Conservation (phyloP, 64 coral and sea anemone genomes). For the Dendronephthya gigantea region DNA sequence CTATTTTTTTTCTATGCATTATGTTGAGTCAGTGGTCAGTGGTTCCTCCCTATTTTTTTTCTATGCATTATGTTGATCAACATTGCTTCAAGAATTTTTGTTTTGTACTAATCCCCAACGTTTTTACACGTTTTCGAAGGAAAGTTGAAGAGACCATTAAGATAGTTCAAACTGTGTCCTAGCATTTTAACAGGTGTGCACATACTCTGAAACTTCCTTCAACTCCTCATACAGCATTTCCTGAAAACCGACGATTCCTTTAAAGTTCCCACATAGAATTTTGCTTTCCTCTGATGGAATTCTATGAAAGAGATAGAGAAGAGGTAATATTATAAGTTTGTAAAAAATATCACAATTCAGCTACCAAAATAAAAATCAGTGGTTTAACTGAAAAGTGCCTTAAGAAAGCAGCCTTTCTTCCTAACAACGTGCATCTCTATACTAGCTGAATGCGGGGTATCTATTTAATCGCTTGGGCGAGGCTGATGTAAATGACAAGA, state of each 20-base stretch:
- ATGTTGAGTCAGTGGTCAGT: too few relatives aligned
- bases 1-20: too few relatives aligned
- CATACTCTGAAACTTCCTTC: conserved; percentile 93
- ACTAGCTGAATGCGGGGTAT: too few relatives aligned
- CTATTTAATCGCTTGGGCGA: too few relatives aligned
- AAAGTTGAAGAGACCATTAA: too few relatives aligned
- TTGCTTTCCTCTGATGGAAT: conserved; percentile 81
- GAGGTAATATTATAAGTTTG: not conserved
- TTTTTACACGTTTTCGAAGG: too few relatives aligned
- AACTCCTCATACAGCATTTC: conserved; percentile 69
- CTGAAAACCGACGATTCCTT: conserved; percentile 89
- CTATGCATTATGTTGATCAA: too few relatives aligned
- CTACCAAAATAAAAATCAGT: not conserved
- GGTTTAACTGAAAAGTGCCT: not conserved
- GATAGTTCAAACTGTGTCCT: too few relatives aligned
- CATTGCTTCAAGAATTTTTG: not conserved
- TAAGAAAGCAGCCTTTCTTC: too few relatives aligned
- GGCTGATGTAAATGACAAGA: too few relatives aligned
- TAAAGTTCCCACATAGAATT: conserved; percentile 94
- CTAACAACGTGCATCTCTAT: too few relatives aligned
- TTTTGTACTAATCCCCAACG: not conserved
- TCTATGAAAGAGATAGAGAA: conserved; percentile 31
- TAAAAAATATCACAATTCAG: not conserved
- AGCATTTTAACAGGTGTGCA: not conserved
- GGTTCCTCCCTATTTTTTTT: too few relatives aligned